These are phyloP conservation scores for Trichogramma pretiosum DNA, from an alignment of 1,140 invertebrate genomes.

Conservation along the genomic window DNA sequence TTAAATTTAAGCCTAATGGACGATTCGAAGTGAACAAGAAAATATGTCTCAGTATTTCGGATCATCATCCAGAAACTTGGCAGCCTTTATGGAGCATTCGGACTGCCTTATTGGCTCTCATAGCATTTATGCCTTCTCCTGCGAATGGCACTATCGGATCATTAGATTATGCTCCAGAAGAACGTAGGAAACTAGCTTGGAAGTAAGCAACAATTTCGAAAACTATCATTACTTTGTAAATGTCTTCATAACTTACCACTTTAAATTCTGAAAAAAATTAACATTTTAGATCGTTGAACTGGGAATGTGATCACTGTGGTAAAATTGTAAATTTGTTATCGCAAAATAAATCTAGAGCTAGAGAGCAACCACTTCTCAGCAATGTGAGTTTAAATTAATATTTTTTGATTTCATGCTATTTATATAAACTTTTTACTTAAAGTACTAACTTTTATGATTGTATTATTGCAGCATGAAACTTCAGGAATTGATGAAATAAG, in stretches of 20 bases:
- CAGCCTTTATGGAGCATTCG: constrained; percentile 94
- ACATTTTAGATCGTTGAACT: constrained; percentile 34
- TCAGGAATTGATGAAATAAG: constrained; percentile 20
- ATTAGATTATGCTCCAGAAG: constrained; percentile 76
- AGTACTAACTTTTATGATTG: constrained; percentile 26
- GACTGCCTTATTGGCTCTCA: constrained; percentile 84
- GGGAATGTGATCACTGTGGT: constrained; percentile 40
- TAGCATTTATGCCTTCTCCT: constrained; percentile 88
- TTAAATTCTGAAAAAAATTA: neutral
- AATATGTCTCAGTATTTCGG: constrained; percentile 93
- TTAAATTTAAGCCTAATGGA: constrained; percentile 70
- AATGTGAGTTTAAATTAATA: neutral
- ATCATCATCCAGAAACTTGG: constrained; percentile 96
- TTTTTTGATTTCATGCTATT: neutral
- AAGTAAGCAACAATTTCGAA: constrained; percentile 46
- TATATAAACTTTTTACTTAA: neutral
- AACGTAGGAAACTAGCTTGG: constrained; percentile 72
- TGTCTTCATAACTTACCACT: neutral
- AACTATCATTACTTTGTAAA: neutral
- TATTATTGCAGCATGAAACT: constrained; percentile 26
- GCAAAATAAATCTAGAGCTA: constrained; percentile 33
- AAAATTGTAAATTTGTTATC: constrained; percentile 37
- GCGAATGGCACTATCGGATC: constrained; percentile 84
- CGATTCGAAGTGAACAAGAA: constrained; percentile 91
- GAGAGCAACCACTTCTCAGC: constrained; percentile 44